These are phyloP conservation scores for Tetramorium alpestre DNA, from an alignment of 1,140 invertebrate genomes.

Conservation along the genomic window DNA sequence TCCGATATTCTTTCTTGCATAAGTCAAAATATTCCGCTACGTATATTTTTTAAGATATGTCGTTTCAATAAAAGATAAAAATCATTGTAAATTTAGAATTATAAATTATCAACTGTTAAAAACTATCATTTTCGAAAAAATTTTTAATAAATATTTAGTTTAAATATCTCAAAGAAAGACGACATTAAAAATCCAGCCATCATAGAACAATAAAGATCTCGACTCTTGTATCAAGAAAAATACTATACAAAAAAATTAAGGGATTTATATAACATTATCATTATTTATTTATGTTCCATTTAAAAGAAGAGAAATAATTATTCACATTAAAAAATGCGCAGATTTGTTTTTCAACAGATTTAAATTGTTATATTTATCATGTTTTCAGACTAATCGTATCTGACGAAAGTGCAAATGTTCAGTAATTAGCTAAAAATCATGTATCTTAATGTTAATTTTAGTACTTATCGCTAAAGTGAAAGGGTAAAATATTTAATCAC, in stretches of 20 bases:
- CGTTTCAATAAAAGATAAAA: background rate
- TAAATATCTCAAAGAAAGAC: background rate
- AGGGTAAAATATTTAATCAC: background rate
- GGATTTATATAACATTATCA: background rate
- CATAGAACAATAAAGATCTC: background rate
- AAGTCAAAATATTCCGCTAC: background rate
- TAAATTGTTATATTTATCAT: background rate
- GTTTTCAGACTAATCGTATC: background rate
- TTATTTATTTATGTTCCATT: no score
- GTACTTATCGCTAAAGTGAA: conserved; percentile 28
- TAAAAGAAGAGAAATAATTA: no score
- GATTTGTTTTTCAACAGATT: background rate
- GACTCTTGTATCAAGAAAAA: background rate
- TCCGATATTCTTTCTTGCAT: background rate
- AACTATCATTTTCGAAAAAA: background rate
- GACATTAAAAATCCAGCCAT: background rate
- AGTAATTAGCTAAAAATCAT: background rate
- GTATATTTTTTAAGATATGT: background rate
- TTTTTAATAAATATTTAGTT: background rate
- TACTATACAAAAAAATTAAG: background rate
- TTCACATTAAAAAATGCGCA: no score
- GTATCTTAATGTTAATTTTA: conserved; percentile 8
- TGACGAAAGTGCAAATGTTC: background rate
- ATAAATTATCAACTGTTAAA: background rate
- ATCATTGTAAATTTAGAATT: background rate